Evolutionary conservation across 2,888 invertebrate genomes (phyloP), one percentile per base, ranked within the genome.

Genomic region (Caenorhabditis becei): DNA sequence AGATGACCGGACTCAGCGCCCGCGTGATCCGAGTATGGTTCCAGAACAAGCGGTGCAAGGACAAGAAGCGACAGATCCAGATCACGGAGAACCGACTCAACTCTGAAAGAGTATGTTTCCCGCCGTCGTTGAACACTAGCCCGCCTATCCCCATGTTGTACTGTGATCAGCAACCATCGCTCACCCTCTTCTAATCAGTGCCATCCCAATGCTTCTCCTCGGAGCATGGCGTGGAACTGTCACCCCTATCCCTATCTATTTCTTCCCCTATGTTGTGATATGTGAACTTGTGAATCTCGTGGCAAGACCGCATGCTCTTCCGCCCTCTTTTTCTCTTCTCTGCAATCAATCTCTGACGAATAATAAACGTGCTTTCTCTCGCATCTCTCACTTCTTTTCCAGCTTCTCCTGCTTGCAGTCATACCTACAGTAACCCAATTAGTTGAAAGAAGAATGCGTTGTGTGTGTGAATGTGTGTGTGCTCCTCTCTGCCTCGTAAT

Each of bases 11-110:
- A 0, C 94, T 99, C 65, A 97, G 96, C 90, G 97, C 98, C 23
- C 93, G 99, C 18, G 99, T 99, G 88, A 99, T 99, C 92, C 94
- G 99, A 91, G 99, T 99, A 77, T 99, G 99, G 99, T 99, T 98
- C 94, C 91, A 91, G 93, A 97, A 97, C 93, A 97, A 97, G 92
- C 94, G 97, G 23, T 97, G 97, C 93, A 97, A 97, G 92, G 97
- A 97, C 93, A 97, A 97, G 93, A 97, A 97, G 93, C 95, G 96
- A 92, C 97, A 96, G 69, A 95, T 97, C 63, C 95, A 97, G 90
- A 95, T 97, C 94, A 97, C 97, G 92, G 95, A 97, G 93, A 96
- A 97, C 92, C 96, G 97, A 94, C 96, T 97, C 91, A 90, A 91
- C 70, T 97, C 97, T 92, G 97, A 97, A 92, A 96, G 96, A 95